Conservation (phyloP, 2,888 invertebrate species). For the Andrena marginata region DNA sequence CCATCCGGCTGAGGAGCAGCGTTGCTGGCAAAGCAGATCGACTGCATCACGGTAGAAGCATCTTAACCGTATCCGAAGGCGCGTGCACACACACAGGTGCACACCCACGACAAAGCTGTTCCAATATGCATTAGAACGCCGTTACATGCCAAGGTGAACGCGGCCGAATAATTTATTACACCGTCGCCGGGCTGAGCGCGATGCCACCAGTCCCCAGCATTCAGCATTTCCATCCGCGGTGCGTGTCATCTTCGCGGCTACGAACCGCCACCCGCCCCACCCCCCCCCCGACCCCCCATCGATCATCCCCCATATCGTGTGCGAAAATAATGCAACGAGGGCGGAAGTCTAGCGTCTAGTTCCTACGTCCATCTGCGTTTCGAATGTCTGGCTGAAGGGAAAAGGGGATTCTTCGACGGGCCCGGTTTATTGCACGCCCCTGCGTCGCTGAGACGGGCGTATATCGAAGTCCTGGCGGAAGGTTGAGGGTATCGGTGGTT, state of each 20-base stretch:
- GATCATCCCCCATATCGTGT: constrained; percentile 11
- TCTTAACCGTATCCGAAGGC: constrained; percentile 72
- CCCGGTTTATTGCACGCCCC: no score
- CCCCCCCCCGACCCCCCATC: not conserved
- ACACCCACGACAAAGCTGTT: constrained; percentile 70
- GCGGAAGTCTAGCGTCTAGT: not conserved
- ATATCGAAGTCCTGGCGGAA: no score
- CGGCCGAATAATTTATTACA: constrained; percentile 68
- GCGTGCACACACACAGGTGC: constrained; percentile 71
- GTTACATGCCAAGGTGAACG: constrained; percentile 70
- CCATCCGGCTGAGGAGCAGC: not conserved
- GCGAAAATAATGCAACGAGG: no score
- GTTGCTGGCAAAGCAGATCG: constrained; percentile 52
- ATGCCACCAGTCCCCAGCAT: constrained; percentile 47
- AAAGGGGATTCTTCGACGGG: no score
- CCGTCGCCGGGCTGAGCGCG: constrained; percentile 30
- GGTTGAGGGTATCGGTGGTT: no score
- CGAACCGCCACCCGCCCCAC: not conserved
- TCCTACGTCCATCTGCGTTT: not conserved
- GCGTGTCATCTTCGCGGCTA: constrained; percentile 41
- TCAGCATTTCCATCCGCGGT: constrained; percentile 45
- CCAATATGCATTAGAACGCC: constrained; percentile 68
- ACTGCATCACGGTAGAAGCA: constrained; percentile 73
- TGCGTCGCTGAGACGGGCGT: no score
- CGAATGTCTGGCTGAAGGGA: not conserved